Evolutionary conservation across 2,888 invertebrate species (phyloP).

Genomic region (Clepsis dumicolana): DNA sequence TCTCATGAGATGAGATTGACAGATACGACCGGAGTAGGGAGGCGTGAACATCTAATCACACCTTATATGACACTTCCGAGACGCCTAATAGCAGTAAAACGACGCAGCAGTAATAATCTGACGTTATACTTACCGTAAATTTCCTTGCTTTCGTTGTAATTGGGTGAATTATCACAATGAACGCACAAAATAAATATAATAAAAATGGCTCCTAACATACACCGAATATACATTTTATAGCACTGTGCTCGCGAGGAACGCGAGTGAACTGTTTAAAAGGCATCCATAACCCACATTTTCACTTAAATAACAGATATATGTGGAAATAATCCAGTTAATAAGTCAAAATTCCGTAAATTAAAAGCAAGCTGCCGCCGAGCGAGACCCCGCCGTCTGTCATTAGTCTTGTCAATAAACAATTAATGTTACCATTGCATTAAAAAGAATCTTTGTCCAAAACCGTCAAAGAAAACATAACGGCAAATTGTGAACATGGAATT

Average conservation of each 20-base stretch:
- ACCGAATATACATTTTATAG: slow-evolving; percentile 80
- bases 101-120: slow-evolving; percentile 27
- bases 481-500: not conserved
- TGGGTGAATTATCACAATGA: slow-evolving; percentile 83
- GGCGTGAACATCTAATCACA: slow-evolving; percentile 39
- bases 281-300: slow-evolving; percentile 79
- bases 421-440: slow-evolving; percentile 66
- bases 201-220: slow-evolving; percentile 85
- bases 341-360: slow-evolving; percentile 74
- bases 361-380: slow-evolving; percentile 75
- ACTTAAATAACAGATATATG: slow-evolving; percentile 65
- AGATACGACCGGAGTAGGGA: slow-evolving; percentile 36
- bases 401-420: slow-evolving; percentile 84
- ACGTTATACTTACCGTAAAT: slow-evolving; percentile 75
- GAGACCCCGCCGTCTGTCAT: slow-evolving; percentile 82
- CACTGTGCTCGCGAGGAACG: slow-evolving; percentile 70
- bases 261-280: slow-evolving; percentile 70
- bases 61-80: slow-evolving; percentile 2
- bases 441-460: slow-evolving; percentile 19
- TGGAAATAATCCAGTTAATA: slow-evolving; percentile 69
- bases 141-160: slow-evolving; percentile 82
- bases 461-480: slow-evolving; percentile 18
- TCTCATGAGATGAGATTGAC: slow-evolving; percentile 40
- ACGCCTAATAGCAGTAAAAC: slow-evolving; percentile 14
- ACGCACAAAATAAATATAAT: slow-evolving; percentile 85